Base-by-base conservation (phyloP, 2,888 invertebrate species). In the Sarcophaga rosellei region DNA sequence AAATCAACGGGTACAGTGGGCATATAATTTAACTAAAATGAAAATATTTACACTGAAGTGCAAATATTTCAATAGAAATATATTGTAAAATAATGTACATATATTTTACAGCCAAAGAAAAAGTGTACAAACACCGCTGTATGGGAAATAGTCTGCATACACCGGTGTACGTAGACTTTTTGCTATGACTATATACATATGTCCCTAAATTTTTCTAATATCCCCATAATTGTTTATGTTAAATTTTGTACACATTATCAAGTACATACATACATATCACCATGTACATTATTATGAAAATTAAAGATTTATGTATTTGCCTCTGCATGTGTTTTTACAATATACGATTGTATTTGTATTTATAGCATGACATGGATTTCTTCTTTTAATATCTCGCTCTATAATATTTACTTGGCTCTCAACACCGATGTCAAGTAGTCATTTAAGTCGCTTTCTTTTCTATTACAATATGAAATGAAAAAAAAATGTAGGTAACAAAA, bases 401-500 rank as follows among this genome's bases (percentile, higher is more conserved):
- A 15, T 4, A 15, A 53, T 78, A 78, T 85, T 79, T 79, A 72
- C 47, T 76, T 75, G 78, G 17, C 61, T 78, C 79, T 82, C 63
- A 61, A 62, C 62, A 47, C 57, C 6, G 85, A 80, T 86, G 86
- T 86, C 82, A 86, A 86, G 86, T 83, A 68, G 75, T 80, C 76
- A 80, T 76, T 69, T 82, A 44, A 68, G 53, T 66, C 79, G 69
- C 47, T 57, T 70, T 70, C 17, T 70, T 57, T 57, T 12, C 4
- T 44, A 23, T 65, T 17, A 66, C 20, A 63, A 73, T 66, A 66
- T 15, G 53, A 12, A 53, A 53, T 15, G 53, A 75, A 62, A 75
- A 75, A 62, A 75, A 47, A 65, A 66, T 45, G 20, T 53, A 53
- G 17, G 53, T 10, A 35, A 57, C 70, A 11, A 47, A 65, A 17